A percentile compares a stretch with the other conserved stretches of the same genome.
Conservation (phyloP, 2,888 invertebrate genomes). For the Cenopis cana region DNA sequence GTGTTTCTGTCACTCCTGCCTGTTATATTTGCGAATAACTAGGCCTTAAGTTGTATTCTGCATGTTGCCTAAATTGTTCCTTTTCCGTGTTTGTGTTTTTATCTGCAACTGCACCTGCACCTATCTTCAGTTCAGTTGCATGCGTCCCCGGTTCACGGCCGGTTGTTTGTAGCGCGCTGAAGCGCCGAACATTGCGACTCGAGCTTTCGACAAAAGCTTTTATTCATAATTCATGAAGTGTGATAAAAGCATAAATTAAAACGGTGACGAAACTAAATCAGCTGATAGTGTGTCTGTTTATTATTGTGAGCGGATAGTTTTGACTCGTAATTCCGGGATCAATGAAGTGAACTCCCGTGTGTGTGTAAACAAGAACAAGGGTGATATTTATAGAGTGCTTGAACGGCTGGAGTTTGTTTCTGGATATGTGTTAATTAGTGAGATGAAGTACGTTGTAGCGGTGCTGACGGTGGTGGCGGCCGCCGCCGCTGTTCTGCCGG, state of each 20-base stretch:
- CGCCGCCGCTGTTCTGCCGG: conserved; percentile 28
- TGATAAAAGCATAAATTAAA: conserved; percentile 35
- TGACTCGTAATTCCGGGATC: conserved; percentile 20
- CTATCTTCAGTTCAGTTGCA: conserved; percentile 32
- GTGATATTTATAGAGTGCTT: conserved; percentile 37
- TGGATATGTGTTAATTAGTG: conserved; percentile 31
- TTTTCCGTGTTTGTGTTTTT: conserved; percentile 41
- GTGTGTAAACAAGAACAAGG: conserved; percentile 43
- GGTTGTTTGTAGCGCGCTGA: conserved; percentile 38
- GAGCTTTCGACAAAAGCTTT: conserved; percentile 40
- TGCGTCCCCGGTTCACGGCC: conserved; percentile 42
- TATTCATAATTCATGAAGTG: conserved; percentile 29
- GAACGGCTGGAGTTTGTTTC: conserved; percentile 32
- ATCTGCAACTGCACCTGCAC: conserved; percentile 36
- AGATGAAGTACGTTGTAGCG: conserved; percentile 28
- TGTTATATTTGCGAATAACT: conserved; percentile 1
- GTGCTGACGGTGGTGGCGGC: conserved; percentile 31
- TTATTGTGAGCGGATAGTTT: not conserved
- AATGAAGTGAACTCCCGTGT: conserved; percentile 34
- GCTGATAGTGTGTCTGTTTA: conserved; percentile 4
- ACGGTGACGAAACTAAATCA: conserved; percentile 4
- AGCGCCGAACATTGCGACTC: conserved; percentile 21
- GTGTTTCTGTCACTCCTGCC: not conserved
- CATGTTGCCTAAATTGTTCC: conserved; percentile 13
- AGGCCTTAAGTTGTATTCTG: conserved; percentile 2